These are phyloP conservation scores for Ophion ellenae DNA, from an alignment of 2,888 invertebrate species.

Conservation along the genomic window DNA sequence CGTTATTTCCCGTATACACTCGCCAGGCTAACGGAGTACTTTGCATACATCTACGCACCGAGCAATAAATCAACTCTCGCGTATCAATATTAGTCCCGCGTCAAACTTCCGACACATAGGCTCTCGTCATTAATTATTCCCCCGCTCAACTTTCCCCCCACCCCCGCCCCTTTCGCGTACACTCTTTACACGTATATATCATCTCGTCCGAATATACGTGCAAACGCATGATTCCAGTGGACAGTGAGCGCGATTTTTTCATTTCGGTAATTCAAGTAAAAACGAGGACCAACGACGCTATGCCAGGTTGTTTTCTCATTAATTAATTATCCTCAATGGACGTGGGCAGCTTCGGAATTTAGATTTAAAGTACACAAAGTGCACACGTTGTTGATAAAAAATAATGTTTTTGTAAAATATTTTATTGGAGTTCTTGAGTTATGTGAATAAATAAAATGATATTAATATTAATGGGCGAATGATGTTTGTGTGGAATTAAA, in stretches of 20 bases:
- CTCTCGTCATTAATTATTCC: constrained; percentile 58
- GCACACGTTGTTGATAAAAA: background rate
- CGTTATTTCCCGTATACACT: constrained; percentile 8
- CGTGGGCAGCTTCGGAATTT: background rate
- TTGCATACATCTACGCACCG: constrained; percentile 11
- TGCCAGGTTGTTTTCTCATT: background rate
- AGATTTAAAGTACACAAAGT: background rate
- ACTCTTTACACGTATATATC: background rate
- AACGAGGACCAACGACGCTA: background rate
- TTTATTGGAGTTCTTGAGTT: background rate
- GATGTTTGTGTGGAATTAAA: too few species aligned
- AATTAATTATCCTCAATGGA: background rate
- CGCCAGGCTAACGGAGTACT: background rate
- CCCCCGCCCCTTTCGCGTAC: background rate
- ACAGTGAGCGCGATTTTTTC: constrained; percentile 6
- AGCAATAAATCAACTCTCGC: constrained; percentile 55
- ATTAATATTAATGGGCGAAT: too few species aligned
- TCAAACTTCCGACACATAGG: constrained; percentile 52
- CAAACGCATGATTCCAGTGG: background rate
- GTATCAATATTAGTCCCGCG: constrained; percentile 62
- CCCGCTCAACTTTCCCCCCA: constrained; percentile 24
- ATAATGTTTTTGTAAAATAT: background rate
- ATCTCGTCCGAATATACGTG: background rate
- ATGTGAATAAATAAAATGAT: too few species aligned
- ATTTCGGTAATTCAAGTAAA: background rate